Conservation (phyloP, 2,797 vertebrate species). For the Megaceryle alcyon region DNA sequence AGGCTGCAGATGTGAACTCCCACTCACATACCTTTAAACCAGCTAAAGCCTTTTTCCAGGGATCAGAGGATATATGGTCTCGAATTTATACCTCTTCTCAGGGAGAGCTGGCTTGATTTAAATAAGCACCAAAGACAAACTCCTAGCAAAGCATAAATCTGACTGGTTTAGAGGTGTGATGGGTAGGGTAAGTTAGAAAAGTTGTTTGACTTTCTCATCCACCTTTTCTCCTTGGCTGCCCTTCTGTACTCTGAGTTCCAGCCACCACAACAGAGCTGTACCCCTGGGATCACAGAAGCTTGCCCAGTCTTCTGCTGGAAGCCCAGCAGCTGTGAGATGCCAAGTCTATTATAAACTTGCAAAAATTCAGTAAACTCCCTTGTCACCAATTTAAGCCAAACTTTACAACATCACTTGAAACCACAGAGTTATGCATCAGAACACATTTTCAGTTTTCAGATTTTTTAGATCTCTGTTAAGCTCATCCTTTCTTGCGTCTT, state of each 20-base stretch:
- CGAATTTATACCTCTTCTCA: neutral
- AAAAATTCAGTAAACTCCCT: neutral
- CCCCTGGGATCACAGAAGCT: neutral
- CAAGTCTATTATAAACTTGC: neutral
- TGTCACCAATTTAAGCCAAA: constrained; percentile 12
- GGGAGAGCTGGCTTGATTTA: neutral
- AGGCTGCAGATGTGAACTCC: neutral
- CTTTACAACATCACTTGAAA: neutral
- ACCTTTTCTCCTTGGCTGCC: neutral
- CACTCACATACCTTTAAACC: neutral
- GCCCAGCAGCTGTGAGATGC: neutral
- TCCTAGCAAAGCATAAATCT: neutral
- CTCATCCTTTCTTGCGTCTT: neutral
- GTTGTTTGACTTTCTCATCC: neutral
- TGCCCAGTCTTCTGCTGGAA: constrained; percentile 12
- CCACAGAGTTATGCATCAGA: neutral
- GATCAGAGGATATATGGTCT: neutral
- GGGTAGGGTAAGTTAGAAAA: neutral
- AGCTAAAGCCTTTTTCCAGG: neutral
- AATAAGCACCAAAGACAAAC: neutral
- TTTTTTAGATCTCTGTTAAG: neutral
- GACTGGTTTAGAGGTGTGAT: neutral
- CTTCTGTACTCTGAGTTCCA: neutral
- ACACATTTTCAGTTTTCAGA: neutral
- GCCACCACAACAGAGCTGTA: neutral